phyloP scores from a whole-genome alignment of 1,140 invertebrate species.

The Coenobita brevimanus region DNA sequence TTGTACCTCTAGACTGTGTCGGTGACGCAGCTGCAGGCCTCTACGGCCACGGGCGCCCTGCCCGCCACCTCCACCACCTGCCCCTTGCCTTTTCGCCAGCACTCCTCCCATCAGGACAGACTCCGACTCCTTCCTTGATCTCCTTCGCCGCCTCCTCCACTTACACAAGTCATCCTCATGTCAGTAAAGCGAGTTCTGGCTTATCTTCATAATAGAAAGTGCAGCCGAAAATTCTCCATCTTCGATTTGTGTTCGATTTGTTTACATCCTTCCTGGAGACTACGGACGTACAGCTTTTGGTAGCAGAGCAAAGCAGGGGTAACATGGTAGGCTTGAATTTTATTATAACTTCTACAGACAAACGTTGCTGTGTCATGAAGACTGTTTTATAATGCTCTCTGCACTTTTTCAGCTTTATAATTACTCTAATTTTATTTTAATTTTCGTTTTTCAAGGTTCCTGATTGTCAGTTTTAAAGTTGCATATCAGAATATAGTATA shows the following conservation, averaged over 20 bases:
- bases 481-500: no score
- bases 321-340: no score
- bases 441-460: no score
- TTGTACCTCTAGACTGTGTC: slow-evolving; percentile 33
- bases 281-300: no score
- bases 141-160: slow-evolving; percentile 34
- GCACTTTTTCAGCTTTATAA: no score
- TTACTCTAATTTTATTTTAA: no score
- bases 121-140: slow-evolving; percentile 27
- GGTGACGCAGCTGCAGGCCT: slow-evolving; percentile 29
- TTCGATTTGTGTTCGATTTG: slow-evolving; percentile 49
- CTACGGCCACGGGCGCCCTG: slow-evolving; percentile 3
- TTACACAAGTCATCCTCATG: slow-evolving; percentile 48
- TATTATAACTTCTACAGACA: no score
- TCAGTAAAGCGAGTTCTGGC: slow-evolving; percentile 20
- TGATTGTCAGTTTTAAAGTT: no score
- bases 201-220: slow-evolving; percentile 7
- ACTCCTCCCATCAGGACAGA: slow-evolving; percentile 41
- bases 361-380: no score
- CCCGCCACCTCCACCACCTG: slow-evolving; percentile 6
- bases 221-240: slow-evolving; percentile 29
- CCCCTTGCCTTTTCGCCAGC: slow-evolving; percentile 42
- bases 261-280: slow-evolving; percentile 29
- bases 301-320: no score
- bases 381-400: no score